Evolutionary conservation across 2,797 vertebrate species (phyloP), one percentile per base, ranked within the genome.

Genomic region (Enteromius trimaculatus): DNA sequence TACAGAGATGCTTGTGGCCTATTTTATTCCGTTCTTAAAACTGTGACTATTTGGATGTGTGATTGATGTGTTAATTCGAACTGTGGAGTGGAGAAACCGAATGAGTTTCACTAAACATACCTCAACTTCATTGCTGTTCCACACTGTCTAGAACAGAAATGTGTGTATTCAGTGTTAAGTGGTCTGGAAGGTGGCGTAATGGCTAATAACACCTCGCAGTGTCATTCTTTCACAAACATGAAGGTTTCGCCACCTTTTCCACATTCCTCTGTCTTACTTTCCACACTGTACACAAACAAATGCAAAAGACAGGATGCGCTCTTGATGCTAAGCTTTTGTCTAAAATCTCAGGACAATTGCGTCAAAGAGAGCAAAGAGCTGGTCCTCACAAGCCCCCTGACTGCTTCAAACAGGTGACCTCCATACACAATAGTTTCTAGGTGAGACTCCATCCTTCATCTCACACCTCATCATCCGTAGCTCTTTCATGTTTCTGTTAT

Each of bases 171-270:
- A 34, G 17, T 23, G 75, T 83, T 79, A 65, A 75, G 85, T 86
- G 80, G 88, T 85, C 86, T 87, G 72, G 76, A 79, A 39, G 29
- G 39, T 64, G 62, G 53, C 47, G 26, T 42, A 62, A 79, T 49
- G 77, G 79, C 60, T 69, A 72, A 74, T 86, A 72, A 82, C 84
- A 77, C 83, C 72, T 79, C 16, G 49, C 55, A 80, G 47, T 84
- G 44, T 60, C 37, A 53, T 86, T 79, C 88, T 87, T 88, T 90
- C 85, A 90, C 83, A 89, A 88, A 90, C 88, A 91, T 89, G 86
- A 91, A 81, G 53, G 64, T 78, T 80, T 84, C 85, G 47, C 88
- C 90, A 90, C 89, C 79, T 78, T 65, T 81, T 81, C 84, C 76
- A 81, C 66, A 49, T 81, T 70, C 74, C 37, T 62, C 80, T 81